phyloP scores from a whole-genome alignment of 2,113 vertebrate species.

The Odontophorus gujanensis region DNA sequence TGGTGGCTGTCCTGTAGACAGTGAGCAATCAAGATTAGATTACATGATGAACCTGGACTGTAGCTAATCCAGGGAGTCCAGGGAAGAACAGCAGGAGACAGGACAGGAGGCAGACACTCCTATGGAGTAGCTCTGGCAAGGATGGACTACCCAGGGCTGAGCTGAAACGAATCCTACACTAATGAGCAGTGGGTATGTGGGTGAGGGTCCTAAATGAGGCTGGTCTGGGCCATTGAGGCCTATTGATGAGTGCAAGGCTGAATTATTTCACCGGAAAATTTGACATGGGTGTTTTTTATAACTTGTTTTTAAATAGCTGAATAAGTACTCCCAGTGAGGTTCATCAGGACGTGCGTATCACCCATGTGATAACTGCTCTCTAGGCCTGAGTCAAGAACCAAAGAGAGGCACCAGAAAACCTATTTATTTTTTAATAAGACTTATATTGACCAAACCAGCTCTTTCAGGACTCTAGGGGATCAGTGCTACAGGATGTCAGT shows the following conservation, averaged over 20 bases:
- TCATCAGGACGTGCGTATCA: rapidly evolving
- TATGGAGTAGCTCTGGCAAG: neutral
- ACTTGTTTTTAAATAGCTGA: neutral
- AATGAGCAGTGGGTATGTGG: neutral
- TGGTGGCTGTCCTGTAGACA: neutral
- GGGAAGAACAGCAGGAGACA: neutral
- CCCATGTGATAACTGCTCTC: neutral
- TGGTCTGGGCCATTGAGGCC: neutral
- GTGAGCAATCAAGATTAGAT: neutral
- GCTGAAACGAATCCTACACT: neutral
- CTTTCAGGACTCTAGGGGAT: neutral
- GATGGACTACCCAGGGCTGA: neutral
- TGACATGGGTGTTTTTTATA: neutral
- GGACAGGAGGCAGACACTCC: neutral
- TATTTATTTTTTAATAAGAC: neutral
- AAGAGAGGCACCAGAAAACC: neutral
- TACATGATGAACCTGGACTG: neutral
- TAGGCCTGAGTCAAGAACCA: neutral
- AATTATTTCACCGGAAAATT: neutral
- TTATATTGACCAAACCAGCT: neutral
- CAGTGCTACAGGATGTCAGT: neutral
- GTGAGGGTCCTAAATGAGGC: neutral
- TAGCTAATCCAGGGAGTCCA: neutral
- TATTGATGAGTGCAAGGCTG: neutral
- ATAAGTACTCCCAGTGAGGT: neutral